Evolutionary conservation across 2,888 invertebrate genomes (phyloP).

Genomic region (Acleris holmiana): DNA sequence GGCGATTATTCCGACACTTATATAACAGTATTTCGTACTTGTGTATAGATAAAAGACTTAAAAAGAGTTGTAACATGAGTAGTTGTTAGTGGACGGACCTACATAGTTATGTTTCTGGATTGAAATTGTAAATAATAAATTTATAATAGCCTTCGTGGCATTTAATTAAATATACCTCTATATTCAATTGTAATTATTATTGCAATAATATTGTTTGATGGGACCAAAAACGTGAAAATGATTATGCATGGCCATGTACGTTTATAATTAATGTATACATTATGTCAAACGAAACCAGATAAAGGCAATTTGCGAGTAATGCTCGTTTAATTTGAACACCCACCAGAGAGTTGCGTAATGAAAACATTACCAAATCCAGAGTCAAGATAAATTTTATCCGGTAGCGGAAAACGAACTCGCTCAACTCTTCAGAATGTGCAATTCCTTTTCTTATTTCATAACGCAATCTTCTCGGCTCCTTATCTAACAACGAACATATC

Average conservation of each 20-base stretch:
- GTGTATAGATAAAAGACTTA: neutral
- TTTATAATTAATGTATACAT: neutral
- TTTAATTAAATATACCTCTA: too few species aligned
- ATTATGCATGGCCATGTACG: too few species aligned
- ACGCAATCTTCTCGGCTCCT: conserved; percentile 81
- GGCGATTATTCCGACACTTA: neutral
- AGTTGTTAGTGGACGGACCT: too few species aligned
- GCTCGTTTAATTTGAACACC: conserved; percentile 17
- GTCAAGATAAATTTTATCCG: conserved; percentile 63
- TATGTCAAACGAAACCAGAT: neutral
- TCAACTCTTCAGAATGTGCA: conserved; percentile 78
- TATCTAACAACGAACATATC: conserved; percentile 82
- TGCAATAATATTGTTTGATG: too few species aligned
- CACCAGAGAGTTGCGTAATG: conserved; percentile 49
- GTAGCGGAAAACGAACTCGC: conserved; percentile 56
- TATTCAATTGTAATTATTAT: too few species aligned
- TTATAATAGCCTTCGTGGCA: too few species aligned
- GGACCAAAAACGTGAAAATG: too few species aligned
- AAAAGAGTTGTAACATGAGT: too few species aligned
- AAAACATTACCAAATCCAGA: conserved; percentile 57
- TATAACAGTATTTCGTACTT: neutral
- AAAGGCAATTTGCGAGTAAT: conserved; percentile 12
- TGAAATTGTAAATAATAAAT: too few species aligned
- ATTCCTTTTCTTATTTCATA: conserved; percentile 83
- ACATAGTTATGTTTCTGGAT: too few species aligned